Percentiles rank a stretch among this genome's conserved stretches.
phyloP scores from a whole-genome alignment of 2,113 vertebrate genomes.

The Carassius carassius region DNA sequence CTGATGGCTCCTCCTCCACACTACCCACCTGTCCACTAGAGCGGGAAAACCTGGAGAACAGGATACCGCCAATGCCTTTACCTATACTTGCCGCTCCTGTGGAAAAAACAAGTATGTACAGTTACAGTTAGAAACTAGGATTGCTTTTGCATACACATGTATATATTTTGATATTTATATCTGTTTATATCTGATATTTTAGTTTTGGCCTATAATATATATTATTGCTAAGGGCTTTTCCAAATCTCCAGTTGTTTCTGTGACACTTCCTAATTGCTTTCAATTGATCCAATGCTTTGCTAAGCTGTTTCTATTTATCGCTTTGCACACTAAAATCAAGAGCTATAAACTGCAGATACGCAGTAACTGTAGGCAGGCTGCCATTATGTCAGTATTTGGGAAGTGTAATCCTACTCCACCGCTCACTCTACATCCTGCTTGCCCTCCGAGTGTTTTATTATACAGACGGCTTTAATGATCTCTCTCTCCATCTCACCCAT shows the following conservation, averaged over 20 bases:
- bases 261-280: constrained; percentile 20
- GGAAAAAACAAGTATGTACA: no score
- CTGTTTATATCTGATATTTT: no score
- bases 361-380: not conserved
- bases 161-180: no score
- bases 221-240: not conserved
- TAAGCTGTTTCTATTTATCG: constrained; percentile 13
- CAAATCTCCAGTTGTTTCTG: not conserved
- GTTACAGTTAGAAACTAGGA: no score
- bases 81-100: no score
- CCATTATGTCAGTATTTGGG: not conserved
- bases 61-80: no score
- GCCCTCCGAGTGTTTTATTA: not conserved
- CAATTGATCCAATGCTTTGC: constrained; percentile 53
- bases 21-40: no score
- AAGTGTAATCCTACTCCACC: not conserved
- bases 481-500: constrained; percentile 77
- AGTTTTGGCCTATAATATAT: not conserved
- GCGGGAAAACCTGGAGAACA: no score
- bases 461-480: not conserved
- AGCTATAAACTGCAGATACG: not conserved
- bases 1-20: no score
- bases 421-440: not conserved
- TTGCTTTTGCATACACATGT: no score
- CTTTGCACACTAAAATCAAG: constrained; percentile 10